Percentiles rank a stretch among this genome's conserved stretches.
Evolutionary conservation across 2,888 invertebrate genomes (phyloP).

Genomic region (Timandra comae): DNA sequence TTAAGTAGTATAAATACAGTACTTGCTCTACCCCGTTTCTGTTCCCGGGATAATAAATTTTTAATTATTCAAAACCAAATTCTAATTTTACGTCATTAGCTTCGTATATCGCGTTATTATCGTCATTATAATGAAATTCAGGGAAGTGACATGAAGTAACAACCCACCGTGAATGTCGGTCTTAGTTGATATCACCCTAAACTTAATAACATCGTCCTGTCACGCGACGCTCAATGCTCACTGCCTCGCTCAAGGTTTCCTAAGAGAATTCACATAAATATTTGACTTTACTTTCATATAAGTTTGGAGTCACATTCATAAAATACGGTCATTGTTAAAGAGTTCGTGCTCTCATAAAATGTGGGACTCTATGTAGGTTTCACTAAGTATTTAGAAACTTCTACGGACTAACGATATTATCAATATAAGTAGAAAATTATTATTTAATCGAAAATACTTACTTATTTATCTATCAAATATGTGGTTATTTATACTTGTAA

Average conservation of each 20-base stretch:
- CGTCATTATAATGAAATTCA: not conserved
- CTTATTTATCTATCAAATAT: no score
- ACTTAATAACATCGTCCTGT: constrained; percentile 23
- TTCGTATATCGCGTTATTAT: no score
- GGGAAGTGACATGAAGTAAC: constrained; percentile 14
- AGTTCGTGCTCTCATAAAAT: not conserved
- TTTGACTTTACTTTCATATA: constrained; percentile 12
- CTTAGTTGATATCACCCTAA: constrained; percentile 18
- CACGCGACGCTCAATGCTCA: constrained; percentile 20
- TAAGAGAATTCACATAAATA: constrained; percentile 14
- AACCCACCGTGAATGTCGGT: constrained; percentile 13
- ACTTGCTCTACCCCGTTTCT: no score
- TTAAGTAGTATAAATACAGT: no score
- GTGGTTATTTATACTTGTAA: no score
- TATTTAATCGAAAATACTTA: no score
- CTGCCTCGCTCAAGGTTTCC: constrained; percentile 8
- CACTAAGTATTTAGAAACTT: no score
- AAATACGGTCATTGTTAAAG: not conserved
- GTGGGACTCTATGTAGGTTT: not conserved
- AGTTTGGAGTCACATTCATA: constrained; percentile 4
- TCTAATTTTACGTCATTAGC: no score
- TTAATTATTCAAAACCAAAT: no score
- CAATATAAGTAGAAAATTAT: no score
- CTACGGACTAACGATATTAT: no score
- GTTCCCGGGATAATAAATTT: no score